Base-by-base conservation (phyloP, 2,113 vertebrate genomes). In the Eonycteris spelaea region DNA sequence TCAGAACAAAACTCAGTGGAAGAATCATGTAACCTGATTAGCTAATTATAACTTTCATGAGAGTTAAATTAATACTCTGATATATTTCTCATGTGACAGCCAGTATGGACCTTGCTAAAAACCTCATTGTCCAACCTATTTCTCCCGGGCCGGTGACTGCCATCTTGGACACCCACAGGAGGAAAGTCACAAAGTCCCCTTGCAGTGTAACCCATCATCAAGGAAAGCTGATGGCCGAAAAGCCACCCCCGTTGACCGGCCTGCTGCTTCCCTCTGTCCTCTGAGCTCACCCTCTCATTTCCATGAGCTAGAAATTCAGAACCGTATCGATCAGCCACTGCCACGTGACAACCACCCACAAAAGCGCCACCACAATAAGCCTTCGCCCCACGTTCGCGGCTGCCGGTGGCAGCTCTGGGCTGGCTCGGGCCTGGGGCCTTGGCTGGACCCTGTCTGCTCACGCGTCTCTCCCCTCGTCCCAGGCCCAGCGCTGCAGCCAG, bases 201-300 rank as follows among this genome's bases (percentile, higher is more conserved):
- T 14, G n/a, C 35, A 24, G 0, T 0, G 15, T 16, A 40, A 40
- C 30, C 80, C 11, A 0, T 2, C 2, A 0, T 73, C 19, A 6
- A 19, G 33, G 61, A 35, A 38, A 4, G 2, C 2, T 45, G 79
- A n/a, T 0, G 13, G 19, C 43, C 74, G 10, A 35, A 70, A 71
- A 33, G 35, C 30, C 19, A 18, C 1, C 68, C 3, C 0, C 0
- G 2, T n/a, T 71, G 35, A 65, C 35, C 28, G 30, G 22, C 19
- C 61, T 24, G 3, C 53, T 26, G 5, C 18, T 82, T 12, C 6
- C 59, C 61, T 77, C 33, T 19, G 4, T 33, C 38, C 61, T 55
- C 74, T 6, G 21, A 53, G 57, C 63, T 28, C 40, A 33, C 11
- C 28, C 22, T 19, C 33, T 30, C 24, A 38, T 33, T 53, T 78